Conservation (phyloP, 1,140 invertebrate genomes). For the Trypoxylus dichotomus region DNA sequence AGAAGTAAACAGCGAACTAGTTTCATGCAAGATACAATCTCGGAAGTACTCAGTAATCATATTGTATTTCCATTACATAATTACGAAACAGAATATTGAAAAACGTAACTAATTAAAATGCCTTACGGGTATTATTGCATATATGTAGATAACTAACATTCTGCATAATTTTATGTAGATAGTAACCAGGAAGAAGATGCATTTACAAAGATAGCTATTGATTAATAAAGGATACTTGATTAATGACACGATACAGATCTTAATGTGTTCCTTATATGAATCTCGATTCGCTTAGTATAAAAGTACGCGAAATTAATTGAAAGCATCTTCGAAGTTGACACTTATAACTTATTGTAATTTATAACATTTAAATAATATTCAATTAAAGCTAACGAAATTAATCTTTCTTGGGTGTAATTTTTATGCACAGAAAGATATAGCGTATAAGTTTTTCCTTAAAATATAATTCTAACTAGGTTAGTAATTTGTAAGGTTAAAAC, state of each 20-base stretch:
- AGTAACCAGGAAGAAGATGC: not conserved
- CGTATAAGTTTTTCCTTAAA: too few species aligned
- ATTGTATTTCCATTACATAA: too few species aligned
- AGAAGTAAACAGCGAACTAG: too few species aligned
- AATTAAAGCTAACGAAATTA: not conserved
- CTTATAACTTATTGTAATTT: not conserved
- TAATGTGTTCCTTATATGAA: not conserved
- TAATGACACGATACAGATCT: not conserved
- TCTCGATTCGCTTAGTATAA: not conserved
- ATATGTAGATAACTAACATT: not conserved
- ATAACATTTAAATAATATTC: not conserved
- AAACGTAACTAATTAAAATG: too few species aligned
- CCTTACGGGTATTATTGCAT: not conserved
- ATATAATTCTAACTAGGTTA: too few species aligned
- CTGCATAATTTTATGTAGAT: not conserved
- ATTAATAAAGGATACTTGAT: constrained; percentile 12
- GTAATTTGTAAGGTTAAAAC: too few species aligned
- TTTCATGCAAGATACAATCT: too few species aligned
- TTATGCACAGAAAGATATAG: not conserved
- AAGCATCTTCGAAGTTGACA: not conserved
- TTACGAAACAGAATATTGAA: too few species aligned
- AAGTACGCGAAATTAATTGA: not conserved
- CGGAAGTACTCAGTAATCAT: too few species aligned
- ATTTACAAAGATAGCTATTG: not conserved
- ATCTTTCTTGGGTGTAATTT: not conserved